Percentiles rank a stretch among this genome's conserved stretches.
Conservation (phyloP, 2,888 invertebrate genomes). For the Orchestes rusci region DNA sequence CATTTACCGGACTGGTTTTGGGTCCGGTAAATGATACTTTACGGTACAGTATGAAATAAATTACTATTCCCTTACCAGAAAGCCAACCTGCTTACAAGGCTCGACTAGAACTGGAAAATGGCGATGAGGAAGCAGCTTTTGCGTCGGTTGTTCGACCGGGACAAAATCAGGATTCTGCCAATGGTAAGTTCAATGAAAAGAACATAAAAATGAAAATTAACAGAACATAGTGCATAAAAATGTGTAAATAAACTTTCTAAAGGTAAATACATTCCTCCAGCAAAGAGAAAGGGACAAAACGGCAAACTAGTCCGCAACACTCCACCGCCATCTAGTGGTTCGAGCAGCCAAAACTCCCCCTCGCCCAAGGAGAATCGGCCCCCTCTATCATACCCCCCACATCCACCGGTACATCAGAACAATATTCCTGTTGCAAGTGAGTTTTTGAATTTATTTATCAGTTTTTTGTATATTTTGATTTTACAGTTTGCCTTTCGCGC, state of each 20-base stretch:
- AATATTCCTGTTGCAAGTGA: constrained; percentile 29
- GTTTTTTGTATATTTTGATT: no score
- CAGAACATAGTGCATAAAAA: no score
- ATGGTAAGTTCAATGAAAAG: constrained; percentile 20
- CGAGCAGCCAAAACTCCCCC: constrained; percentile 38
- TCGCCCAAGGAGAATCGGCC: constrained; percentile 35
- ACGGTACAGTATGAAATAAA: no score
- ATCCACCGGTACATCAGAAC: constrained; percentile 31
- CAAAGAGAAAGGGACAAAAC: constrained; percentile 69
- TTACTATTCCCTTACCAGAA: constrained; percentile 8
- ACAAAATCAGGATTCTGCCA: constrained; percentile 21
- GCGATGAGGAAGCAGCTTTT: constrained; percentile 81
- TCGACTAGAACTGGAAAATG: constrained; percentile 81
- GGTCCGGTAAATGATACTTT: no score
- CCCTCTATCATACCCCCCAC: constrained; percentile 28
- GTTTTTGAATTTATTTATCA: constrained; percentile 2
- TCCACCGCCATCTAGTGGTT: constrained; percentile 45
- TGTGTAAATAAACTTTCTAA: no score
- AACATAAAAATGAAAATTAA: no score
- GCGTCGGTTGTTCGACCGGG: constrained; percentile 73
- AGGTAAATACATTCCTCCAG: constrained; percentile 71
- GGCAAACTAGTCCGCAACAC: constrained; percentile 62
- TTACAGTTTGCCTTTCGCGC: no score
- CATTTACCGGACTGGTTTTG: no score
- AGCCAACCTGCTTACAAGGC: constrained; percentile 22